Evolutionary conservation across 2,888 invertebrate genomes (phyloP), one percentile per base, ranked within the genome.

Genomic region (Argyresthia goedartella): DNA sequence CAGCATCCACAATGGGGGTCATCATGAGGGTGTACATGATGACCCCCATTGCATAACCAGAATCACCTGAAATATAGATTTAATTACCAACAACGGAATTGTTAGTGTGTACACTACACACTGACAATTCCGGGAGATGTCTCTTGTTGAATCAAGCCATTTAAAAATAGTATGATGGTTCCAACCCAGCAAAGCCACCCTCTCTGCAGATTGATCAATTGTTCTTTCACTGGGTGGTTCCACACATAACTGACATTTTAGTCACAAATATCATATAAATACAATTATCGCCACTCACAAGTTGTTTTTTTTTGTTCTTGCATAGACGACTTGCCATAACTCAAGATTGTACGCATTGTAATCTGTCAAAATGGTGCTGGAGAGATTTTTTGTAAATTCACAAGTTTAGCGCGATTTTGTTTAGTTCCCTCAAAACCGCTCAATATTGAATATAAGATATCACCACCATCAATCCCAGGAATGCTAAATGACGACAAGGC

Each of bases 141-240:
- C n/a, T n/a, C n/a, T n/a, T 39, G 39, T 39, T 3, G 9, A 39
- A 39, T 43, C 8, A 42, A n/a, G 42, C 42, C n/a, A 42, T 57
- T 54, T 56, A 55, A 48, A 41, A 39, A 9, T 39, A 39, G 39
- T 55, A 54, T 55, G 50, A 35, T 55, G 50, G 56, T 48, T n/a
- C n/a, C n/a, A 56, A 57, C 43, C 43, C 43, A 43, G 15, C 13
- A 55, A 54, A 60, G 56, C 54, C 52, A 54, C 47, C 56, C 56
- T 58, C 2, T 43, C 8, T 43, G 13, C 13, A 43, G 43, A 13
- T 43, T 13, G 4, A 4, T 4, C 6, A 42, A 4, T 6, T 43
- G 43, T 43, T 43, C n/a, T 14, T 15, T 43, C 2, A 43, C 14
- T 14, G 43, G 43, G 43, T 13, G 14, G 13, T 43, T 43, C 43